phyloP scores from a whole-genome alignment of 1,140 invertebrate genomes.

The Steinernema khuongi region DNA sequence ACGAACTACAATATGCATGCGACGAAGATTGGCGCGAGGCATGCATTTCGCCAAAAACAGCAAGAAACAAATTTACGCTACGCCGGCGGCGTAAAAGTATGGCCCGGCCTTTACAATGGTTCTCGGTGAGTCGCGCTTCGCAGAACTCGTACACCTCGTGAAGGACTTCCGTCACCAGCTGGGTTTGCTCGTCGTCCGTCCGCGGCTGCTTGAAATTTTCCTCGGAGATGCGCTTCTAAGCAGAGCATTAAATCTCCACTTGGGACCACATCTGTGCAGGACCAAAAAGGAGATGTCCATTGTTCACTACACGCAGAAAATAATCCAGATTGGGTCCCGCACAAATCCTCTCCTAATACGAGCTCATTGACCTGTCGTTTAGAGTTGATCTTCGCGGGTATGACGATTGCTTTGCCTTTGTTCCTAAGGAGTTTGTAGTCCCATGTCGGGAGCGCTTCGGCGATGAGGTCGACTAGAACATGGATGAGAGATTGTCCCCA shows the following conservation, averaged over 20 bases:
- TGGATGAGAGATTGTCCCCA: too few relatives aligned
- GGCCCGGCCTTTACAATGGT: background rate
- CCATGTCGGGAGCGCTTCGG: background rate
- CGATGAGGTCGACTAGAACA: background rate
- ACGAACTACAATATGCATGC: too few relatives aligned
- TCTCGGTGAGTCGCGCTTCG: background rate
- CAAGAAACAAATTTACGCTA: too few relatives aligned
- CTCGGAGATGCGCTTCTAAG: background rate
- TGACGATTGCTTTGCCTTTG: background rate
- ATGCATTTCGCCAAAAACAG: too few relatives aligned
- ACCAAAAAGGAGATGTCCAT: background rate
- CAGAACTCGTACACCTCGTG: background rate
- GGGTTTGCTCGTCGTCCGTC: background rate
- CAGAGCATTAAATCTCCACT: background rate
- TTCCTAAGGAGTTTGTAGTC: background rate
- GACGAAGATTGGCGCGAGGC: too few relatives aligned
- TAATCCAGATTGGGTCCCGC: too few relatives aligned
- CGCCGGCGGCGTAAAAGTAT: too few relatives aligned
- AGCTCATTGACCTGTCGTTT: background rate
- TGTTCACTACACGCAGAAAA: too few relatives aligned
- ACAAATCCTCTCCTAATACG: too few relatives aligned
- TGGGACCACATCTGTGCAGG: too few relatives aligned
- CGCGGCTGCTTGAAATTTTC: background rate
- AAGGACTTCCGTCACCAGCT: background rate
- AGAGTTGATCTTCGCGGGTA: background rate